These are phyloP conservation scores for Atta colombica DNA, from an alignment of 1,140 invertebrate species.

Conservation along the genomic window DNA sequence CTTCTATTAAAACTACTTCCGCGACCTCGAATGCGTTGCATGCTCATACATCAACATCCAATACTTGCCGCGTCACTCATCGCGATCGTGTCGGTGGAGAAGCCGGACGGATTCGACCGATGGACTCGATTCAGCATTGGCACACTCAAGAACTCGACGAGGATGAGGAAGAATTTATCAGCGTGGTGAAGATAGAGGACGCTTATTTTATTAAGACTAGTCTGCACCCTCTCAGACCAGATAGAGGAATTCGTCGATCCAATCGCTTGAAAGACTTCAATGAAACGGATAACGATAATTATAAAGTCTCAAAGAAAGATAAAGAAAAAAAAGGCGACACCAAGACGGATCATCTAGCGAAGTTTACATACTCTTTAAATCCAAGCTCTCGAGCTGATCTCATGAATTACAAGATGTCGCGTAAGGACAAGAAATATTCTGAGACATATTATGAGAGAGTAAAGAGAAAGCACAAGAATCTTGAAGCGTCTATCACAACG, in stretches of 20 bases:
- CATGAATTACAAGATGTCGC: constrained; percentile 82
- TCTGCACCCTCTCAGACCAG: constrained; percentile 81
- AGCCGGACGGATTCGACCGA: neutral
- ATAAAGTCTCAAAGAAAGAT: neutral
- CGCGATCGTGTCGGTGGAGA: constrained; percentile 23
- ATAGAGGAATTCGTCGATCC: constrained; percentile 66
- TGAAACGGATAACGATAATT: neutral
- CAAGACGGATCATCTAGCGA: constrained; percentile 67
- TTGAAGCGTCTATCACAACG: constrained; percentile 65
- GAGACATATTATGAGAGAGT: constrained; percentile 83
- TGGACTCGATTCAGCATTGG: constrained; percentile 14
- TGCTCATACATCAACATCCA: constrained; percentile 51
- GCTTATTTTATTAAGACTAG: constrained; percentile 82
- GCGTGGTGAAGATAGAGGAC: constrained; percentile 78
- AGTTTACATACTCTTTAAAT: constrained; percentile 83
- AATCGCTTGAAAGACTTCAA: neutral
- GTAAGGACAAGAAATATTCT: constrained; percentile 84
- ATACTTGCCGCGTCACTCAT: constrained; percentile 45
- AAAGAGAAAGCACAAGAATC: constrained; percentile 68
- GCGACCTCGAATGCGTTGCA: constrained; percentile 60
- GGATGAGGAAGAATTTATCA: constrained; percentile 81
- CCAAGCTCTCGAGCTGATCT: constrained; percentile 72
- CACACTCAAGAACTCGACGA: neutral
- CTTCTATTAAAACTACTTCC: constrained; percentile 11
- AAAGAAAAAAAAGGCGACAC: neutral